A percentile compares a stretch with the other conserved stretches of the same genome.
Evolutionary conservation across 1,140 invertebrate genomes (phyloP).

Genomic region (Acromyrmex charruanus): DNA sequence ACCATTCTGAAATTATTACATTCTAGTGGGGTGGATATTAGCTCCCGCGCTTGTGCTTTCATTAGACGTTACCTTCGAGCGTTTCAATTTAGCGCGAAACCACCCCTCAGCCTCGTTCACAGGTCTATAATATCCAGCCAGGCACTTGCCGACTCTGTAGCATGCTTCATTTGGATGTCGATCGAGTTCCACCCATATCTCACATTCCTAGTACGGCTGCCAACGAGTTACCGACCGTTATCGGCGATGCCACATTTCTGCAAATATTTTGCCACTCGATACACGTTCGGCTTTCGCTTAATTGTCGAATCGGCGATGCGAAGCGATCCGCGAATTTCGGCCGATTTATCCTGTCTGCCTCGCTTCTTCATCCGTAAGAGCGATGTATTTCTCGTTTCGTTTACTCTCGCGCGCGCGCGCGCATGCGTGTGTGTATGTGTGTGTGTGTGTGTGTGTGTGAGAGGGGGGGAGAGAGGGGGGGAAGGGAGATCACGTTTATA

Average conservation of each 20-base stretch:
- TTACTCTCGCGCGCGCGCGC: background rate
- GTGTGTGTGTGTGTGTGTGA: too few relatives aligned
- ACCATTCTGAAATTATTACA: slow-evolving; percentile 86
- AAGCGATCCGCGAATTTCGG: slow-evolving; percentile 56
- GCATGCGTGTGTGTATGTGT: rapidly evolving
- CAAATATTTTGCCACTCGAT: slow-evolving; percentile 78
- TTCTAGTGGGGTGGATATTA: slow-evolving; percentile 84
- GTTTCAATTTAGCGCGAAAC: slow-evolving; percentile 83
- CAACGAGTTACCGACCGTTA: slow-evolving; percentile 75
- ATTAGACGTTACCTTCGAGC: slow-evolving; percentile 86
- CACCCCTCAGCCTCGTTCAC: slow-evolving; percentile 81
- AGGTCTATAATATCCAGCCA: slow-evolving; percentile 82
- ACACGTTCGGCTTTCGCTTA: slow-evolving; percentile 69
- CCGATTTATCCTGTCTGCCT: slow-evolving; percentile 57
- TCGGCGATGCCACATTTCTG: slow-evolving; percentile 75
- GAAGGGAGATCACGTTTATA: background rate
- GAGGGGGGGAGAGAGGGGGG: background rate
- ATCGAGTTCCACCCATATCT: slow-evolving; percentile 83
- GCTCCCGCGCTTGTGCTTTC: slow-evolving; percentile 84
- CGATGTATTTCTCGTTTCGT: slow-evolving; percentile 34
- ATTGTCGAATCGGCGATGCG: slow-evolving; percentile 59
- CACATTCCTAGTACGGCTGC: slow-evolving; percentile 79
- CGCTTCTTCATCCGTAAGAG: slow-evolving; percentile 56
- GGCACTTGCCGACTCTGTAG: slow-evolving; percentile 82
- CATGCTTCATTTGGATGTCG: slow-evolving; percentile 83